A percentile compares a stretch with the other conserved stretches of the same genome.
phyloP scores from a whole-genome alignment of 2,113 vertebrate species.

The Gymnogyps californianus region DNA sequence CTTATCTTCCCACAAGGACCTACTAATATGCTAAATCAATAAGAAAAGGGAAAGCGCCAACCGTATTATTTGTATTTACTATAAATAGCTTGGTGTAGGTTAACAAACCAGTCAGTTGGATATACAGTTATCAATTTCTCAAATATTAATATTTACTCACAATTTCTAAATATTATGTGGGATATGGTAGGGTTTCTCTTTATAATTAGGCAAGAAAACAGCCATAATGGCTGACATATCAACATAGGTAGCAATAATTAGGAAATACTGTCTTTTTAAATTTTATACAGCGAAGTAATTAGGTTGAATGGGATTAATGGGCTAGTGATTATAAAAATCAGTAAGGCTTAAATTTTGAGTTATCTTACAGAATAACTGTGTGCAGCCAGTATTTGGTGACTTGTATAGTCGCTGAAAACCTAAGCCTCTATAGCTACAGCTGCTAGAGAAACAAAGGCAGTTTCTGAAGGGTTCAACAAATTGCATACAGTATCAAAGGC shows the following conservation, averaged over 20 bases:
- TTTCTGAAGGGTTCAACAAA: not conserved
- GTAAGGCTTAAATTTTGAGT: not conserved
- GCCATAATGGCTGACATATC: not conserved
- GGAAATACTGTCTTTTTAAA: not conserved
- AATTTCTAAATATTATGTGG: not conserved
- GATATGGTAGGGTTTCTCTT: not conserved
- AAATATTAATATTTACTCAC: not conserved
- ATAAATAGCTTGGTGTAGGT: not conserved
- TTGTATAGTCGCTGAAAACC: not conserved
- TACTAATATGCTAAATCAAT: not conserved
- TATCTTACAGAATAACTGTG: not conserved
- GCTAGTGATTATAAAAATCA: not conserved
- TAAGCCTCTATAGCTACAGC: not conserved
- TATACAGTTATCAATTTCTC: not conserved
- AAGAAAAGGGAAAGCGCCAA: not conserved
- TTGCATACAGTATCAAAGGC: not conserved
- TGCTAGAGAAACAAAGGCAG: not conserved
- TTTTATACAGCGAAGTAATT: not conserved
- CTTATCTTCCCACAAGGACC: not conserved
- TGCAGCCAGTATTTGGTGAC: not conserved
- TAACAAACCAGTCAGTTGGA: not conserved
- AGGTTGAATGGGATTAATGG: not conserved
- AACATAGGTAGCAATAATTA: not conserved
- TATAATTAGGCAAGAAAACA: not conserved
- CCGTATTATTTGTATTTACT: not conserved